Evolutionary conservation across 2,888 invertebrate species (phyloP).

Genomic region (Erebia palarica): DNA sequence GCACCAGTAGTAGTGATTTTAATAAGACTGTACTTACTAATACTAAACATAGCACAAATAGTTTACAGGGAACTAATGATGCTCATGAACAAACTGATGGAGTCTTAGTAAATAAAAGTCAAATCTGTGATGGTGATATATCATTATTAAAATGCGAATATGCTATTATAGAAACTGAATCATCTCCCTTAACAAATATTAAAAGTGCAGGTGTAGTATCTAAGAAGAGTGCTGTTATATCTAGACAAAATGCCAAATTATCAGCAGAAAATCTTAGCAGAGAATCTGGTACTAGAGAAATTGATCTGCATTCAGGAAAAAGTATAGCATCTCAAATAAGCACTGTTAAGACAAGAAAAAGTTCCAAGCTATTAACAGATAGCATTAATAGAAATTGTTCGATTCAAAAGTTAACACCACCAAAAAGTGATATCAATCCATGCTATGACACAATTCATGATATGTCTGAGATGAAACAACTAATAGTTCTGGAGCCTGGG

Average conservation of each 20-base stretch:
- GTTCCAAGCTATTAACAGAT: not conserved
- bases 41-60: slow-evolving; percentile 32
- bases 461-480: slow-evolving; percentile 50
- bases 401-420: not conserved
- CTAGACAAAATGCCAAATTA: not conserved
- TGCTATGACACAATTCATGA: slow-evolving; percentile 33
- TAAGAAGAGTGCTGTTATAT: slow-evolving; percentile 2
- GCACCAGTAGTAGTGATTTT: slow-evolving; percentile 53
- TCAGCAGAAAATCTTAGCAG: not conserved
- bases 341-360: not conserved
- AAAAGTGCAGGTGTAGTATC: not conserved
- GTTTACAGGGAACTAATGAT: slow-evolving; percentile 23
- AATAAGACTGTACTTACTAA: slow-evolving; percentile 59
- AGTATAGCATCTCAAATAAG: slow-evolving; percentile 1
- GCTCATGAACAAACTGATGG: not conserved
- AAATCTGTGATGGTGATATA: not conserved
- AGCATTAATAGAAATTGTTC: not conserved
- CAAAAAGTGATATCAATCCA: not conserved
- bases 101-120: not conserved
- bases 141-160: slow-evolving; percentile 2
- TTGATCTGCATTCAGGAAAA: not conserved
- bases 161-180: not conserved
- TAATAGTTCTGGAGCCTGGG: slow-evolving; percentile 83
- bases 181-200: not conserved
- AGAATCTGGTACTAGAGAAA: not conserved